Evolutionary conservation across 2,113 vertebrate genomes (phyloP), one percentile per base, ranked within the genome.

Genomic region (Coregonus clupeaformis): DNA sequence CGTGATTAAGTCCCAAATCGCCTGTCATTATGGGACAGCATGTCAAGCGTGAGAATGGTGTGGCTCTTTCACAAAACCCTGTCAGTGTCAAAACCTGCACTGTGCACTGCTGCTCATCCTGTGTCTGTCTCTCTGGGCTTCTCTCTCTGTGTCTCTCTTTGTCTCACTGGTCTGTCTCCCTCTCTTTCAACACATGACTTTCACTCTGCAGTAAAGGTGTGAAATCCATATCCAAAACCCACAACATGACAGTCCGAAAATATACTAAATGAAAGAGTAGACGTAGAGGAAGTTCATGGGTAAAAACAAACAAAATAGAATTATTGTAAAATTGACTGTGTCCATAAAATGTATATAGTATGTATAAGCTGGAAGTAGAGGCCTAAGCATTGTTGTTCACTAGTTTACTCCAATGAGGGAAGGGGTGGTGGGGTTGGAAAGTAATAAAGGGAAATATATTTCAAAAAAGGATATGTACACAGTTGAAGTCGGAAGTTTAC

Each of bases 1-100:
- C 86, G 30, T 1, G 81, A 86, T 88, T 85, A 88, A 85, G 45
- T 83, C 80, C 85, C 70, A 14, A 62, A 88, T 88, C 82, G 78
- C 75, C 72, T 85, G 62, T 71, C 77, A 83, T 86, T 83, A 84
- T 52, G 80, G 29, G 83, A 80, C 80, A 85, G 68, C 84, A 80
- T 64, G 65, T 85, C 80, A 80, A 73, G 81, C 9, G 59, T 30
- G 78, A 80, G 72, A 0, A 75, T 62, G 18, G 73, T n/a, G 20
- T 49, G 59, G 71, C 63, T 73, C 67, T 77, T 71, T 84, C 52
- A 77, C 57, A 57, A 72, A 72, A 65, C 25, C 68, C 79, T 57
- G 77, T 27, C 27, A 24, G n/a, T 69, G 36, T 69, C 42, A 25
- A 42, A n/a, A 22, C 24, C 36, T 69, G 36, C 42, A 52, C 49